phyloP scores from a whole-genome alignment of 2,888 invertebrate species.

The Tachystola acroxantha region DNA sequence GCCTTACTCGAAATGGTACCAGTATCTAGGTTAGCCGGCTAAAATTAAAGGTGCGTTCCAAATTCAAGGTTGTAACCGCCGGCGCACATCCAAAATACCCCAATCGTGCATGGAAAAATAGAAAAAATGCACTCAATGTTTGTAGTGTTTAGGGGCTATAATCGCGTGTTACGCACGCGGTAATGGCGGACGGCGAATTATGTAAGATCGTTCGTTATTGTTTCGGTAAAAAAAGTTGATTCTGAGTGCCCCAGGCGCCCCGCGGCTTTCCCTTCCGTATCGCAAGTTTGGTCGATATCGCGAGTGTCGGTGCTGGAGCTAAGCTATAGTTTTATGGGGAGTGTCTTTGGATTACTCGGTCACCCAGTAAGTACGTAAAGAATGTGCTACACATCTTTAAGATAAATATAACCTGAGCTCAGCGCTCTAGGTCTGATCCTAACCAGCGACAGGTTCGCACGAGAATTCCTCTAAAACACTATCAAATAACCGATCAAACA shows the following conservation, averaged over 20 bases:
- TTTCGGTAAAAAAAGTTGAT: constrained; percentile 33
- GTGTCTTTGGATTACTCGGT: constrained; percentile 42
- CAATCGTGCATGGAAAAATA: constrained; percentile 62
- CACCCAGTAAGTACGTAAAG: constrained; percentile 57
- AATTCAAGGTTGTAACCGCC: constrained; percentile 71
- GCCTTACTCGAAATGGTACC: constrained; percentile 58
- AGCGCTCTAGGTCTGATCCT: constrained; percentile 6
- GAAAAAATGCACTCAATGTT: constrained; percentile 47
- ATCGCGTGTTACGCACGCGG: constrained; percentile 46
- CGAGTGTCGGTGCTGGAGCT: constrained; percentile 22
- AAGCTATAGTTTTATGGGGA: constrained; percentile 23
- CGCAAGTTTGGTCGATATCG: constrained; percentile 21
- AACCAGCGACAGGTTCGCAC: neutral
- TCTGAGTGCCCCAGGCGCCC: constrained; percentile 11
- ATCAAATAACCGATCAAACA: neutral
- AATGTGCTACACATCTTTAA: constrained; percentile 13
- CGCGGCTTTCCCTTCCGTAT: constrained; percentile 11
- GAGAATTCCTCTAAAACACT: neutral
- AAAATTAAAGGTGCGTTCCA: constrained; percentile 76
- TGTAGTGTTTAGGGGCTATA: constrained; percentile 50
- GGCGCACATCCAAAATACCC: constrained; percentile 68
- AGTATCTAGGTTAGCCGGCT: constrained; percentile 77
- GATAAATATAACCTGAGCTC: constrained; percentile 64
- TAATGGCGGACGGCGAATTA: constrained; percentile 65
- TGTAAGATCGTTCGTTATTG: constrained; percentile 67